phyloP scores from a whole-genome alignment of 2,797 vertebrate species.

The Remorina albescens region DNA sequence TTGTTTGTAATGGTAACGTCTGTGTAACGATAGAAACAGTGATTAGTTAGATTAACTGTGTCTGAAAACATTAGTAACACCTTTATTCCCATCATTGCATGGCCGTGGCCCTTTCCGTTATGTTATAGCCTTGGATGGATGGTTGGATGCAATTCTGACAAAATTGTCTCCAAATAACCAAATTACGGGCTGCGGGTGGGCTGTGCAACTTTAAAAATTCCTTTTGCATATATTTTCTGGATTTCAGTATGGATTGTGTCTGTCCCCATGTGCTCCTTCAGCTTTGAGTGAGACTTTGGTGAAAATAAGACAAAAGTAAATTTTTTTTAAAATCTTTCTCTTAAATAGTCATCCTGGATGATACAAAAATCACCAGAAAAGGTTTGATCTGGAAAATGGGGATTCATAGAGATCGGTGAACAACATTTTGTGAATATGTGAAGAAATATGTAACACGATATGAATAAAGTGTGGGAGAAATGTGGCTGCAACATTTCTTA shows the following conservation, averaged over 20 bases:
- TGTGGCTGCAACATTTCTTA: neutral
- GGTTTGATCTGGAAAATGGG: neutral
- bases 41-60: too few species aligned
- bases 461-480: constrained; percentile 8
- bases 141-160: neutral
- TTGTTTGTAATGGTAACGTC: too few species aligned
- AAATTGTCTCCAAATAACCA: neutral
- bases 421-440: neutral
- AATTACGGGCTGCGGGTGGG: neutral
- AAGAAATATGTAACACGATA: neutral
- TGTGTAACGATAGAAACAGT: too few species aligned
- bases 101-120: constrained; percentile 1
- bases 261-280: too few species aligned
- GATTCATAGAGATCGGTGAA: neutral
- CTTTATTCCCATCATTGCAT: too few species aligned
- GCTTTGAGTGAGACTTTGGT: too few species aligned
- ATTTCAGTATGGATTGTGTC: too few species aligned
- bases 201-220: neutral
- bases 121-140: constrained; percentile 40
- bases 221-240: neutral
- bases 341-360: neutral
- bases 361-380: neutral
- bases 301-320: too few species aligned
- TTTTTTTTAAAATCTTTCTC: neutral
- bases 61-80: too few species aligned